A percentile compares a stretch with the other conserved stretches of the same genome.
Conservation (phyloP, 2,797 vertebrate species). For the Sylvilagus floridanus region DNA sequence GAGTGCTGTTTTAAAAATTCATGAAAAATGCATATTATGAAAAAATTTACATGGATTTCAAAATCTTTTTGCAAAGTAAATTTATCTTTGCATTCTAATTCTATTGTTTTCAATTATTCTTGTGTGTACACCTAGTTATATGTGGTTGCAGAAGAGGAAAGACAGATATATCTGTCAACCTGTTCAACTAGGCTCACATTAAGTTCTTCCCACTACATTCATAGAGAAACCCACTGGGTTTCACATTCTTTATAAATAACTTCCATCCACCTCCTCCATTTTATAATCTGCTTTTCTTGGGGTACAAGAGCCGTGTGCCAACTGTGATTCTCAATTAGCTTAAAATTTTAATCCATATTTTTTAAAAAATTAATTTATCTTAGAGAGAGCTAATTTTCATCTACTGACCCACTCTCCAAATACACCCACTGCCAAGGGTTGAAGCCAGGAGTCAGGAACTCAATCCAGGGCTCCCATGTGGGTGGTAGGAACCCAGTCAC, state of each 20-base stretch:
- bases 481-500: too few species aligned
- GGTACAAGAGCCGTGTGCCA: neutral
- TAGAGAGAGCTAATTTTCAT: too few species aligned
- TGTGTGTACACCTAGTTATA: neutral
- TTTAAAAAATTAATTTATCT: neutral
- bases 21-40: too few species aligned
- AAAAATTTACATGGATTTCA: too few species aligned
- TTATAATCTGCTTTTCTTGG: slow-evolving; percentile 30
- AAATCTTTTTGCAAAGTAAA: too few species aligned
- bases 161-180: neutral
- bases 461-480: too few species aligned
- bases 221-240: neutral
- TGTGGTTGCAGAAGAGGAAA: neutral
- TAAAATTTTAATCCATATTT: neutral
- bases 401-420: too few species aligned
- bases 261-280: neutral
- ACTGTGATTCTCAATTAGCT: neutral
- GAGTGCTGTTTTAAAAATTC: too few species aligned
- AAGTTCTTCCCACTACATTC: neutral
- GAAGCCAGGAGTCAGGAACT: too few species aligned
- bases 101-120: too few species aligned
- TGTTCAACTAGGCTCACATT: neutral
- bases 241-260: neutral
- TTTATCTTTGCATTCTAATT: too few species aligned
- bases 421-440: too few species aligned